Conservation (phyloP, 2,888 invertebrate species). For the Brassicogethes aeneus region DNA sequence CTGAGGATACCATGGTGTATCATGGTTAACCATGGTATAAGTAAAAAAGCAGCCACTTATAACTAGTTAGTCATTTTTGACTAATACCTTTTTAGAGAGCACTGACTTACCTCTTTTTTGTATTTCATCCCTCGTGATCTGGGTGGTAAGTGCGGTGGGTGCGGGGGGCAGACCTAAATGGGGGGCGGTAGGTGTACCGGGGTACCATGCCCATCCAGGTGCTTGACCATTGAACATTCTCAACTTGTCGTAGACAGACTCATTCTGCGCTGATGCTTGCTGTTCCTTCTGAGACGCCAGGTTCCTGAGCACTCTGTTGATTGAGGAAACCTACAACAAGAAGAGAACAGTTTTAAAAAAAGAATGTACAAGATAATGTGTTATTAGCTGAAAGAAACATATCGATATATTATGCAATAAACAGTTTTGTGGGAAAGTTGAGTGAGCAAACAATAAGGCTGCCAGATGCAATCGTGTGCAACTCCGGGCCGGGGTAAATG, state of each 20-base stretch:
- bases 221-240: conserved; percentile 91
- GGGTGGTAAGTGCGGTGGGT: conserved; percentile 45
- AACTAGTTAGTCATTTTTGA: not conserved
- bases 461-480: conserved; percentile 38
- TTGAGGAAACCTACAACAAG: conserved; percentile 82
- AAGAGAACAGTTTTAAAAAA: conserved; percentile 4
- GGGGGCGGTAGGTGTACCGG: conserved; percentile 61
- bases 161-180: conserved; percentile 54
- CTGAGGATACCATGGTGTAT: too few relatives aligned
- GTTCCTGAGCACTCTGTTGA: conserved; percentile 94
- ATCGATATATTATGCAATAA: not conserved
- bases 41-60: too few relatives aligned
- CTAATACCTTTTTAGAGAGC: not conserved
- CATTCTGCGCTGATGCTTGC: conserved; percentile 71
- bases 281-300: conserved; percentile 95
- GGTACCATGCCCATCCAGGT: conserved; percentile 82
- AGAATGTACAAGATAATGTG: not conserved
- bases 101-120: conserved; percentile 66
- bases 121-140: conserved; percentile 56
- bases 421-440: conserved; percentile 34
- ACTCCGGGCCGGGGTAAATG: conserved; percentile 31
- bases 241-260: conserved; percentile 90
- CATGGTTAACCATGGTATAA: too few relatives aligned
- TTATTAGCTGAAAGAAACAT: not conserved
- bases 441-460: conserved; percentile 34